Evolutionary conservation across 2,797 vertebrate species (phyloP).

Genomic region (Tragelaphus oryx): DNA sequence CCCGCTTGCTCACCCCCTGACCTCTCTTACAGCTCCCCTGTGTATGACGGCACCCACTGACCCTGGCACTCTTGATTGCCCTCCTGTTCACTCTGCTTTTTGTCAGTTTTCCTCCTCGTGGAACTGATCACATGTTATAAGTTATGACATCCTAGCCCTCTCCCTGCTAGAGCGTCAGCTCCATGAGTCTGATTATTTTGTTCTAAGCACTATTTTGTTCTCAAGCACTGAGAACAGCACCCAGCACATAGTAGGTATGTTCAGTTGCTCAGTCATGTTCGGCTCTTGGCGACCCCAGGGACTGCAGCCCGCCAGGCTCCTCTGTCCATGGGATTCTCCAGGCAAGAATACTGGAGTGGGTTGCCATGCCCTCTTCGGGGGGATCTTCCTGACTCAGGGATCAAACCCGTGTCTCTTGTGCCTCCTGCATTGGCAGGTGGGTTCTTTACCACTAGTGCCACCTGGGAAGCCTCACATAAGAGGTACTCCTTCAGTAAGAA

Average conservation of each 20-base stretch:
- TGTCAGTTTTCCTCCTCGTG: neutral
- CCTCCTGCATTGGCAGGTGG: neutral
- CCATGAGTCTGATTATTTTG: neutral
- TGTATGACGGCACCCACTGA: neutral
- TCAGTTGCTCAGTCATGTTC: neutral
- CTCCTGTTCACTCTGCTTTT: neutral
- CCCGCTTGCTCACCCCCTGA: neutral
- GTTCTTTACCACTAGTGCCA: neutral
- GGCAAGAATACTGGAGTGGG: neutral
- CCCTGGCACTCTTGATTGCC: neutral
- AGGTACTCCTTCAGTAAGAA: neutral
- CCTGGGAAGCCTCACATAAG: neutral
- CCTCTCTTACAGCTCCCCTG: neutral
- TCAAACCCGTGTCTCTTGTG: neutral
- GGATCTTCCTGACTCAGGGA: neutral
- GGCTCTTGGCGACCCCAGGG: neutral
- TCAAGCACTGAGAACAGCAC: neutral
- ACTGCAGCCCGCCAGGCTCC: neutral
- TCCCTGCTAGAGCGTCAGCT: neutral
- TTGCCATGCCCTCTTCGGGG: neutral
- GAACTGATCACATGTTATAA: neutral
- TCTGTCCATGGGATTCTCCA: neutral
- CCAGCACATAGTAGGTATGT: neutral
- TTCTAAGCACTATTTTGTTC: neutral
- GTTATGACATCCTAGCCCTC: neutral